These are phyloP conservation scores for Bombus sibiricus DNA, from an alignment of 1,140 invertebrate species.

Conservation along the genomic window DNA sequence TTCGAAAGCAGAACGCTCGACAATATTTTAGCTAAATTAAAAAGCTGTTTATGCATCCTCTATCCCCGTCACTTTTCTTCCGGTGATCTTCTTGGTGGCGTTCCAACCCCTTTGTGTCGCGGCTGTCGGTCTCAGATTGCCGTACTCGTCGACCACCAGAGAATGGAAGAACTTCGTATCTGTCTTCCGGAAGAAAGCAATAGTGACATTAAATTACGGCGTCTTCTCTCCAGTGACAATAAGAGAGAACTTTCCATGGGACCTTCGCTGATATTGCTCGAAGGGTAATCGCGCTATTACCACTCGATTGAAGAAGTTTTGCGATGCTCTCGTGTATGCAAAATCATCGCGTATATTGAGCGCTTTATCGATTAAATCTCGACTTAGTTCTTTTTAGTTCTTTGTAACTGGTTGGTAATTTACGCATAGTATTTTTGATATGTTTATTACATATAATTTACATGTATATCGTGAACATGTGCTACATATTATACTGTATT, in stretches of 20 bases:
- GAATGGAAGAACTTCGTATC: background rate
- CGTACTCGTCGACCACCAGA: background rate
- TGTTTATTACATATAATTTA: background rate
- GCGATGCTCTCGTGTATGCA: background rate
- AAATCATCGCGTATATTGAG: background rate
- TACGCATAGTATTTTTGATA: background rate
- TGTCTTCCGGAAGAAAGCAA: slow-evolving; percentile 41
- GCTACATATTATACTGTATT: background rate
- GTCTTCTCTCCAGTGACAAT: slow-evolving; percentile 12
- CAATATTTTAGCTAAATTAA: slow-evolving; percentile 65
- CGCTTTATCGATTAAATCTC: no score
- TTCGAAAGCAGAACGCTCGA: slow-evolving; percentile 6
- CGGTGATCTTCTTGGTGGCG: background rate
- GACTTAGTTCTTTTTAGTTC: no score
- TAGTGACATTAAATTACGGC: slow-evolving; percentile 33
- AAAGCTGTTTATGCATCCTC: slow-evolving; percentile 47
- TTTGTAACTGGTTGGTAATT: background rate
- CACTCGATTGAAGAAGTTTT: slow-evolving; percentile 9
- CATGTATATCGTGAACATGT: background rate
- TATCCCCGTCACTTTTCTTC: background rate
- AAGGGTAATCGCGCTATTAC: slow-evolving; percentile 21
- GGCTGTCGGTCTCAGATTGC: background rate
- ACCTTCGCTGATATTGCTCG: slow-evolving; percentile 24
- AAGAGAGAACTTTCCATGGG: slow-evolving; percentile 3
- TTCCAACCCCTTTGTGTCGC: slow-evolving; percentile 19